phyloP scores from a whole-genome alignment of 2,113 vertebrate genomes.

The Orthonyx spaldingii region DNA sequence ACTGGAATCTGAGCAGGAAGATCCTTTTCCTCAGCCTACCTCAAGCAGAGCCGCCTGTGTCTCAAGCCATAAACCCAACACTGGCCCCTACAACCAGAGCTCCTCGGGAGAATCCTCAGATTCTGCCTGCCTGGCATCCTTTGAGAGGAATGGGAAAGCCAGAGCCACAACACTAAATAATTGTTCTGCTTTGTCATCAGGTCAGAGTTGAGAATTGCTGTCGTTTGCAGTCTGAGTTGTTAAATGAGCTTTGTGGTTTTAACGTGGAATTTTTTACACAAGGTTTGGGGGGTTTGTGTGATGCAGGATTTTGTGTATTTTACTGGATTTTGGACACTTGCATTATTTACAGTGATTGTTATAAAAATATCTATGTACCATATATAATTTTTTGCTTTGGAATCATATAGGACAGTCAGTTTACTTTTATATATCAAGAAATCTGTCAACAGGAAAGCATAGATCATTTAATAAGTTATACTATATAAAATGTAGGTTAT shows the following conservation, averaged over 20 bases:
- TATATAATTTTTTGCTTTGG: background rate
- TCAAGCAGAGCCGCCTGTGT: conserved; percentile 75
- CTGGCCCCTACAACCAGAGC: conserved; percentile 31
- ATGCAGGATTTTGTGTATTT: background rate
- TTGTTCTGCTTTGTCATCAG: conserved; percentile 71
- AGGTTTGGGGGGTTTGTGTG: background rate
- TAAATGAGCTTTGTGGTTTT: background rate
- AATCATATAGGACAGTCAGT: background rate
- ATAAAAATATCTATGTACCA: background rate
- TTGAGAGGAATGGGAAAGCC: conserved; percentile 65
- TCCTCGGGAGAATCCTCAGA: conserved; percentile 80
- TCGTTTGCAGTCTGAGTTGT: background rate
- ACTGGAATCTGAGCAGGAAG: conserved; percentile 65
- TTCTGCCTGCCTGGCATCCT: conserved; percentile 41
- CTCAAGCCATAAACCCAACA: conserved; percentile 22
- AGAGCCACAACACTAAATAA: conserved; percentile 52
- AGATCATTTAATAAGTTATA: background rate
- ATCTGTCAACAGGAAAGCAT: accelerated
- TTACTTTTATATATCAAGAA: background rate
- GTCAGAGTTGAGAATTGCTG: conserved; percentile 50
- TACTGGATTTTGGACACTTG: background rate
- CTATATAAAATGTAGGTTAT: background rate
- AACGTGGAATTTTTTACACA: accelerated
- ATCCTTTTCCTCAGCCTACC: conserved; percentile 81
- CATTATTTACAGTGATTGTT: background rate